Percentiles rank a stretch among this genome's conserved stretches.
These are phyloP conservation scores for Cheilosia pagana DNA, from an alignment of 2,888 invertebrate species.

Conservation along the genomic window DNA sequence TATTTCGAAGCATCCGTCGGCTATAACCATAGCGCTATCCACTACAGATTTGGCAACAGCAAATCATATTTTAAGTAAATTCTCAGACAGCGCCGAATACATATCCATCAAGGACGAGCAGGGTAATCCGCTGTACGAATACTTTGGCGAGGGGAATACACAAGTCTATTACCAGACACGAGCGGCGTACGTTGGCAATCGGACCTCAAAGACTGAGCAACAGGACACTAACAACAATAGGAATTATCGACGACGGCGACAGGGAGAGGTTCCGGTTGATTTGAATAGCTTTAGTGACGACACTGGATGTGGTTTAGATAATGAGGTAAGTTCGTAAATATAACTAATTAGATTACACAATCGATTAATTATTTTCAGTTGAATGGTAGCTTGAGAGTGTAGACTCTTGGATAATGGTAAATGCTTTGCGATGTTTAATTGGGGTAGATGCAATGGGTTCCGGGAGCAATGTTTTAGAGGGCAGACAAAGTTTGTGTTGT, in stretches of 20 bases:
- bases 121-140: constrained; percentile 78
- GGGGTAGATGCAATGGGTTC: constrained; percentile 9
- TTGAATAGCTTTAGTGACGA: constrained; percentile 66
- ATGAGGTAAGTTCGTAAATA: constrained; percentile 76
- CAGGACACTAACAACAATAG: constrained; percentile 62
- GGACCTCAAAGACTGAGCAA: constrained; percentile 1
- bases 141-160: constrained; percentile 71
- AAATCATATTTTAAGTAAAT: constrained; percentile 78
- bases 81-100: constrained; percentile 77
- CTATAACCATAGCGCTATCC: constrained; percentile 81
- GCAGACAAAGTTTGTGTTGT: constrained; percentile 55
- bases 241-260: constrained; percentile 63
- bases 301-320: constrained; percentile 69
- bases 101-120: constrained; percentile 77
- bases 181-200: constrained; percentile 3
- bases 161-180: constrained; percentile 52
- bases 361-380: constrained; percentile 71
- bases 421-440: constrained; percentile 40
- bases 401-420: background rate
- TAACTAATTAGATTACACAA: constrained; percentile 74
- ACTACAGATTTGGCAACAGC: constrained; percentile 81
- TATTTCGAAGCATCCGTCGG: constrained; percentile 82
- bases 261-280: constrained; percentile 59
- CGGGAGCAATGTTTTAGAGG: constrained; percentile 8
- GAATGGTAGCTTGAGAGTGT: constrained; percentile 21